These are phyloP conservation scores for Centropus unirufus DNA, from an alignment of 2,113 vertebrate species.

Conservation along the genomic window DNA sequence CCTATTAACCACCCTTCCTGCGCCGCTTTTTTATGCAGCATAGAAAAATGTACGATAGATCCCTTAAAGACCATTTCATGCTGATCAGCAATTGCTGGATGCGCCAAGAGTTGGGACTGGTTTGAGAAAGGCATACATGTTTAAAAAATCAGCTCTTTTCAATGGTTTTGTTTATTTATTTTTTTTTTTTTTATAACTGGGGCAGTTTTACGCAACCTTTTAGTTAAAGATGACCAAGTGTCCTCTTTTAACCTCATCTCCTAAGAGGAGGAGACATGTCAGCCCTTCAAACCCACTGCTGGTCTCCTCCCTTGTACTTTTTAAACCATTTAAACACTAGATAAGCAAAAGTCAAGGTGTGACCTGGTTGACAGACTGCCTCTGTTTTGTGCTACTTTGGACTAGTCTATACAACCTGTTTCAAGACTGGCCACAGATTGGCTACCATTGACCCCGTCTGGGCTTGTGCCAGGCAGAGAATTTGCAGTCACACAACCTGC, in stretches of 20 bases:
- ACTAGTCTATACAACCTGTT: fast-evolving
- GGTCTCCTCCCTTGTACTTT: background rate
- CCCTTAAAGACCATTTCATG: background rate
- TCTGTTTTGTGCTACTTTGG: background rate
- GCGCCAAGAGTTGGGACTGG: background rate
- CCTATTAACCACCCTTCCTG: background rate
- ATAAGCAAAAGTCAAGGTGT: background rate
- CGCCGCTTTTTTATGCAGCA: background rate
- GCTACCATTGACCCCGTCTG: background rate
- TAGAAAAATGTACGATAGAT: background rate
- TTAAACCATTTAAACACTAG: background rate
- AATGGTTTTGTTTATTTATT: background rate
- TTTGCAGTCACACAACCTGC: background rate
- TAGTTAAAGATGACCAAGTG: background rate
- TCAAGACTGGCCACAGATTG: background rate
- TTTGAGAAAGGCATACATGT: fast-evolving
- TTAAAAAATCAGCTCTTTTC: background rate
- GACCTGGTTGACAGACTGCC: background rate
- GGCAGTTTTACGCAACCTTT: background rate
- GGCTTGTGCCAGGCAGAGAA: fast-evolving
- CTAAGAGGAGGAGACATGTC: background rate
- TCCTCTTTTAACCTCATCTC: background rate
- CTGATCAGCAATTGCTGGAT: background rate
- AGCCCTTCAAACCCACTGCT: background rate
- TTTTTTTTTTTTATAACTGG: background rate